Evolutionary conservation across 2,888 invertebrate genomes (phyloP).

Genomic region (Drosophila fungiperda): DNA sequence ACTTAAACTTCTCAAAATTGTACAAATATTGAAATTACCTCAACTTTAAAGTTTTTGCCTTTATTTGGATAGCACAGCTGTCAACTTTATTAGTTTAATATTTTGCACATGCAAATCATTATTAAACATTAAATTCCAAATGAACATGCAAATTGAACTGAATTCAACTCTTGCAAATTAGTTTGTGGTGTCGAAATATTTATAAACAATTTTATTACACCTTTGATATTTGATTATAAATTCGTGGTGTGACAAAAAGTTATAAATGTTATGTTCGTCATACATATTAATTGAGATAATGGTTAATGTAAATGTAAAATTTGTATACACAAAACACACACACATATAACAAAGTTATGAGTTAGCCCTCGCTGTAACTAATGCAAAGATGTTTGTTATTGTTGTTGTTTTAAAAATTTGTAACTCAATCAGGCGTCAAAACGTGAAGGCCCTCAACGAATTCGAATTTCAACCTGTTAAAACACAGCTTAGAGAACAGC

Average conservation of each 20-base stretch:
- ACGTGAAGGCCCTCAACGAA: conserved; percentile 72
- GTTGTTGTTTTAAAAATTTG: conserved; percentile 40
- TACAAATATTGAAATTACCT: conserved; percentile 14
- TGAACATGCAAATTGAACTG: conserved; percentile 27
- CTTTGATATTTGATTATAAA: conserved; percentile 20
- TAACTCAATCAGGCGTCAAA: conserved; percentile 81
- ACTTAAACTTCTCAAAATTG: conserved; percentile 4
- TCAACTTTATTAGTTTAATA: conserved; percentile 28
- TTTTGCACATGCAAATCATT: conserved; percentile 22
- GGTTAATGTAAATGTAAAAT: conserved; percentile 6
- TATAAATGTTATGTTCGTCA: conserved; percentile 7
- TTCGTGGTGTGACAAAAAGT: conserved; percentile 42
- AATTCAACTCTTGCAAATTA: conserved; percentile 8
- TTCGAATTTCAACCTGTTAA: conserved; percentile 63
- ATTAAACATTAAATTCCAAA: conserved; percentile 39
- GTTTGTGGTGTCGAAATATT: conserved; percentile 9
- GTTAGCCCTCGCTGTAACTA: conserved; percentile 45
- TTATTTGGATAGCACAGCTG: conserved; percentile 34
- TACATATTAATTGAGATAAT: conserved; percentile 19
- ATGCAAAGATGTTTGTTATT: conserved; percentile 10
- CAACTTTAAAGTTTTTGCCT: conserved; percentile 6
- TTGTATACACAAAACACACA: conserved; percentile 13
- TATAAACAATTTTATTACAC: conserved; percentile 25
- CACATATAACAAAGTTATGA: conserved; percentile 1
- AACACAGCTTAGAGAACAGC: conserved; percentile 54